phyloP scores from a whole-genome alignment of 92 coral and sea anemone genomes.

The Chrysogorgia sp. region DNA sequence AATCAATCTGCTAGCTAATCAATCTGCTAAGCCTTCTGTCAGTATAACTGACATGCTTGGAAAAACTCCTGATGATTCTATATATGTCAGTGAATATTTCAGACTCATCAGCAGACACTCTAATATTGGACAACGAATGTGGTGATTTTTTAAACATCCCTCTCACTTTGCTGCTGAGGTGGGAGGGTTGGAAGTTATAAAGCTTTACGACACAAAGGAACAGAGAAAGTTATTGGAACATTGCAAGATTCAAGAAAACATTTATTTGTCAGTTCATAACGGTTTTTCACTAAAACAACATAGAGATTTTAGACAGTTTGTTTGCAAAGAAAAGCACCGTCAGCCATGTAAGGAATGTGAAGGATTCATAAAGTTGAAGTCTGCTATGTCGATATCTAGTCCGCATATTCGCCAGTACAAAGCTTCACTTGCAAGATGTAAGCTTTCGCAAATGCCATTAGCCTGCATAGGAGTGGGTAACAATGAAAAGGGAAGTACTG shows the following conservation, averaged over 20 bases:
- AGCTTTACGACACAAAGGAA: too few species aligned
- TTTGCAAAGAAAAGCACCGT: conserved; percentile 28
- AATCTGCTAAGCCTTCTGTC: too few species aligned
- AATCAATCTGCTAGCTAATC: too few species aligned
- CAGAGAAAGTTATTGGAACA: conserved; percentile 35
- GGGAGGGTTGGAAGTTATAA: too few species aligned
- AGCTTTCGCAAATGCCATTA: conserved; percentile 26
- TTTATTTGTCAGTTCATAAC: conserved; percentile 36
- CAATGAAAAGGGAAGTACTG: conserved; percentile 9
- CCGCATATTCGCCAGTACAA: conserved; percentile 51
- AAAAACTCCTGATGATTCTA: too few species aligned
- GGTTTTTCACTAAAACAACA: conserved; percentile 36
- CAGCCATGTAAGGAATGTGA: conserved; percentile 24
- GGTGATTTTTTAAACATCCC: too few species aligned
- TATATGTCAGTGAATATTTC: too few species aligned
- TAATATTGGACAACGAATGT: too few species aligned
- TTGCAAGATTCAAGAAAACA: conserved; percentile 29
- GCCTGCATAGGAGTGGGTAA: conserved; percentile 43
- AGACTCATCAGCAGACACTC: too few species aligned
- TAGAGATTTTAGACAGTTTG: conserved; percentile 18
- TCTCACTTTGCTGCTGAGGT: too few species aligned
- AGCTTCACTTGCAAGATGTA: conserved; percentile 48
- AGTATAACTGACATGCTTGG: too few species aligned
- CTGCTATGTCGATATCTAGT: conserved; percentile 35
- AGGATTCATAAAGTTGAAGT: conserved; percentile 36